A percentile compares a stretch with the other conserved stretches of the same genome.
Conservation (phyloP, 2,113 vertebrate species). For the Protomyctophum bolini region DNA sequence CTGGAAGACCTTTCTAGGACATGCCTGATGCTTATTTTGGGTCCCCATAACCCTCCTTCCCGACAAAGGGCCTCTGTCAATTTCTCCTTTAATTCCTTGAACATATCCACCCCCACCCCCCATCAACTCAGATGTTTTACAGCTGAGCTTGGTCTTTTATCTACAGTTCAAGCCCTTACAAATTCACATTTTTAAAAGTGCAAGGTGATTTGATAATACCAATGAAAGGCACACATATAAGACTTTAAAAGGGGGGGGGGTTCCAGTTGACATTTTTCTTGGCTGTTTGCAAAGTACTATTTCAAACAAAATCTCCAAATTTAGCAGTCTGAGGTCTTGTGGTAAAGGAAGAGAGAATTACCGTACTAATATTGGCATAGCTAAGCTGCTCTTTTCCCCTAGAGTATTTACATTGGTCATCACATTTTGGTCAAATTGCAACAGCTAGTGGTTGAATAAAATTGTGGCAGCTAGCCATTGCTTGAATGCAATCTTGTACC, state of each 20-base stretch:
- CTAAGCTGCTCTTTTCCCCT: conserved; percentile 33
- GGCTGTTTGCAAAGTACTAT: conserved; percentile 69
- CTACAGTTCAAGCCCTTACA: no score
- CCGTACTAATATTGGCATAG: conserved; percentile 61
- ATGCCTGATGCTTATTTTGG: conserved; percentile 70
- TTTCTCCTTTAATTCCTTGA: conserved; percentile 57
- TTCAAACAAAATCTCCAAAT: conserved; percentile 73
- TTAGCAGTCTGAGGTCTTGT: conserved; percentile 63
- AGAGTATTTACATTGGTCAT: conserved; percentile 62
- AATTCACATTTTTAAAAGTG: conserved; percentile 28
- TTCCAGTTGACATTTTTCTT: conserved; percentile 56
- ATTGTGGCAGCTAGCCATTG: conserved; percentile 53
- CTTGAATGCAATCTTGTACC: conserved; percentile 49
- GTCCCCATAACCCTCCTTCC: conserved; percentile 65
- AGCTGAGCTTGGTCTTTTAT: no score
- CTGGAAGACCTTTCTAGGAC: conserved; percentile 61
- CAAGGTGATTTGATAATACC: conserved; percentile 47
- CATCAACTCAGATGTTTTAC: conserved; percentile 36
- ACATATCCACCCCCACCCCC: conserved; percentile 51
- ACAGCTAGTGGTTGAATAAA: conserved; percentile 62
- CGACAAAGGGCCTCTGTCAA: conserved; percentile 63
- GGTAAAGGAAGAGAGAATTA: conserved; percentile 61
- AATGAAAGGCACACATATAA: conserved; percentile 20
- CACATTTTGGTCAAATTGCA: conserved; percentile 59
- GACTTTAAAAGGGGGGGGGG: conserved; percentile 53